Conservation (phyloP, 2,888 invertebrate genomes). For the Athalia cordata region DNA sequence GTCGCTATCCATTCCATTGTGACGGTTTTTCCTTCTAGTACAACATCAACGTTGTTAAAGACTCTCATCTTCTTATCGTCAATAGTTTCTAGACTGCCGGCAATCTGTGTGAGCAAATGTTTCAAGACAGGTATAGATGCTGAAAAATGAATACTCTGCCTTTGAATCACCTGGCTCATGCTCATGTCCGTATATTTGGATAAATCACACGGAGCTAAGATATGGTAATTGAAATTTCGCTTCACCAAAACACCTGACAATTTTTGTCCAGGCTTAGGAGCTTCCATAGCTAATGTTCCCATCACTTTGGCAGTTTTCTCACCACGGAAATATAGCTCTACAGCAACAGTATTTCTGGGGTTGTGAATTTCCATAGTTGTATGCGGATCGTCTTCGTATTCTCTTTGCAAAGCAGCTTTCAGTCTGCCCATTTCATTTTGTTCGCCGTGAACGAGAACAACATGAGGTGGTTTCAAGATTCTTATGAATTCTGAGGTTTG, state of each 20-base stretch:
- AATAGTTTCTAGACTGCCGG: constrained; percentile 82
- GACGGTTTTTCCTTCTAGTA: constrained; percentile 87
- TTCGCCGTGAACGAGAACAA: constrained; percentile 98
- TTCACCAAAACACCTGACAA: constrained; percentile 96
- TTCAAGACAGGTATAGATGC: constrained; percentile 84
- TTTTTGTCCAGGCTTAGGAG: constrained; percentile 85
- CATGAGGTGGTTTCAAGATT: constrained; percentile 94
- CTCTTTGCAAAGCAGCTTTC: constrained; percentile 94
- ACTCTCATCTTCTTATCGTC: constrained; percentile 87
- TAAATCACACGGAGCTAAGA: constrained; percentile 92
- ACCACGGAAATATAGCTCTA: constrained; percentile 95
- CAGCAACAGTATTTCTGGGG: constrained; percentile 95
- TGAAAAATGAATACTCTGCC: constrained; percentile 92
- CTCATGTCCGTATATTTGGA: constrained; percentile 97
- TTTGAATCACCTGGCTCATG: constrained; percentile 93
- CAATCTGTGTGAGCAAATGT: constrained; percentile 86
- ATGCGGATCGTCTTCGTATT: constrained; percentile 90
- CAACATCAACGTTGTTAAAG: constrained; percentile 89
- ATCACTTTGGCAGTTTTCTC: constrained; percentile 99
- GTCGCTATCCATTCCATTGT: constrained; percentile 96
- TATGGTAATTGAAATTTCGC: constrained; percentile 98
- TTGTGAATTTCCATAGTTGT: constrained; percentile 94
- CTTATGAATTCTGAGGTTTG: constrained; percentile 98
- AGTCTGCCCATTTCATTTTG: constrained; percentile 99
- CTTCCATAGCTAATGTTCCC: constrained; percentile 91